Evolutionary conservation across 1,140 invertebrate species (phyloP).

Genomic region (Phenacoccus solenopsis): DNA sequence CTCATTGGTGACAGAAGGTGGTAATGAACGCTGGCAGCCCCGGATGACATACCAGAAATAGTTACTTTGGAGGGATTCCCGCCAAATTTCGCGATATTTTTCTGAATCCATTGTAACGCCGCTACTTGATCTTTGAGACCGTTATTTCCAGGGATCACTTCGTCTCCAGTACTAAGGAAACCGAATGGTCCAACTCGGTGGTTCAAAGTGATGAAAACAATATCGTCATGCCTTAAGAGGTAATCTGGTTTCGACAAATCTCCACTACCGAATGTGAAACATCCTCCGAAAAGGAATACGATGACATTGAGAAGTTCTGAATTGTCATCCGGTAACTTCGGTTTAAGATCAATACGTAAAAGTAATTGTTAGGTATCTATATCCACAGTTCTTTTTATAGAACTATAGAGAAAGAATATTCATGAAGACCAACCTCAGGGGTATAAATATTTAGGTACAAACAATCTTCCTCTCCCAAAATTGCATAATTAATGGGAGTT

Average conservation of each 20-base stretch:
- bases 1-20: constrained; percentile 43
- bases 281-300: constrained; percentile 44
- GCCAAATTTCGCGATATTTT: constrained; percentile 43
- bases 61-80: constrained; percentile 44
- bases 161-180: constrained; percentile 40
- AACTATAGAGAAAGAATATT: too few relatives aligned
- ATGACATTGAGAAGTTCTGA: constrained; percentile 33
- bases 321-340: constrained; percentile 21
- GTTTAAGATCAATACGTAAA: too few relatives aligned
- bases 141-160: constrained; percentile 44
- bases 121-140: constrained; percentile 47
- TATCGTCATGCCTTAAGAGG: constrained; percentile 37
- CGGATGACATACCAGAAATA: constrained; percentile 42
- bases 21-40: constrained; percentile 45
- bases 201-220: constrained; percentile 53
- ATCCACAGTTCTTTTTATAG: too few relatives aligned
- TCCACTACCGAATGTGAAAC: constrained; percentile 30
- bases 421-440: constrained; percentile 17
- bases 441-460: constrained; percentile 25
- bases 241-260: background rate
- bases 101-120: constrained; percentile 47
- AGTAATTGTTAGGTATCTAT: too few relatives aligned
- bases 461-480: constrained; percentile 27
- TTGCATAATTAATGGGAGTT: constrained; percentile 16
- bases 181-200: constrained; percentile 43